These are phyloP conservation scores for Copidosoma floridanum DNA, from an alignment of 1,140 invertebrate genomes.

Conservation along the genomic window DNA sequence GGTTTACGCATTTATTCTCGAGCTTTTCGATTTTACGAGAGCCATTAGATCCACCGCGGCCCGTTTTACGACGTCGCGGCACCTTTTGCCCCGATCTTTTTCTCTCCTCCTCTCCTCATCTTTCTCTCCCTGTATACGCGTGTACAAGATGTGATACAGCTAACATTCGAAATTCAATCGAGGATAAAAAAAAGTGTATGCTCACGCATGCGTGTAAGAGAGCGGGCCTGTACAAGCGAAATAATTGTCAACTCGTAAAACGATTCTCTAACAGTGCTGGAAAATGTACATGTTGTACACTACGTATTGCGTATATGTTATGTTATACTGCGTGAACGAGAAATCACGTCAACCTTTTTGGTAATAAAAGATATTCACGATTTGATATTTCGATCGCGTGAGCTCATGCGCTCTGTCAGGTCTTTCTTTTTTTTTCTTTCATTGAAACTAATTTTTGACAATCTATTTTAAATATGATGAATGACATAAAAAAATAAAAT, in stretches of 20 bases:
- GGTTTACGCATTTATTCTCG: slow-evolving; percentile 45
- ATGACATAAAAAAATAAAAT: no score
- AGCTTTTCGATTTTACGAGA: slow-evolving; percentile 40
- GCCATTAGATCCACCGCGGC: slow-evolving; percentile 38
- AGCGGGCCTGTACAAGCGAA: neutral
- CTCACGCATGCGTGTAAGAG: neutral
- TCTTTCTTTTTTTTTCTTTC: no score
- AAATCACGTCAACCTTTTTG: slow-evolving; percentile 11
- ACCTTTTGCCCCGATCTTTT: slow-evolving; percentile 27
- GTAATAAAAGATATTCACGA: slow-evolving; percentile 15
- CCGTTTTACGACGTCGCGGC: slow-evolving; percentile 36
- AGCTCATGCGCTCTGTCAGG: no score
- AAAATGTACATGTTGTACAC: slow-evolving; percentile 11
- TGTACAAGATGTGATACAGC: neutral
- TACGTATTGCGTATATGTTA: neutral
- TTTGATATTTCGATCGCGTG: slow-evolving; percentile 21
- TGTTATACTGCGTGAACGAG: neutral
- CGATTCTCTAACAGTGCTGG: slow-evolving; percentile 18
- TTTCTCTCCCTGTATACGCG: neutral
- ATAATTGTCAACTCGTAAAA: slow-evolving; percentile 21
- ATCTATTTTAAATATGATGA: no score
- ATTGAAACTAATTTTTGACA: no score
- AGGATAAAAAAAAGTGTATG: neutral
- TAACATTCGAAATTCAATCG: slow-evolving; percentile 24
- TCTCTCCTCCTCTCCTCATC: neutral